Percentiles rank a stretch among this genome's conserved stretches.
phyloP scores from a whole-genome alignment of 2,113 vertebrate genomes.

The Cyprinus carpio region DNA sequence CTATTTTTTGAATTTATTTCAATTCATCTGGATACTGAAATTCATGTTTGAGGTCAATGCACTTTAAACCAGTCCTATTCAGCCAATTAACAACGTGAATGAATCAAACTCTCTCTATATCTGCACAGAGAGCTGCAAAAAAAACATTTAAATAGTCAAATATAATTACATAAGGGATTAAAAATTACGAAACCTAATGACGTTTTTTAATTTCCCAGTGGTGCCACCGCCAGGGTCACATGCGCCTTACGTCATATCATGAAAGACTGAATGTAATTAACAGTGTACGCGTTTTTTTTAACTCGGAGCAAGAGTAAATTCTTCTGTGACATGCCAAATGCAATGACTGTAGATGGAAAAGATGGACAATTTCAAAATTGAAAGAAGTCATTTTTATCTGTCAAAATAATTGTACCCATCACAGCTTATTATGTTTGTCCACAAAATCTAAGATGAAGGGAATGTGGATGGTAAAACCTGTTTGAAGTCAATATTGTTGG shows the following conservation, averaged over 20 bases:
- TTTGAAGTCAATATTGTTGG: not conserved
- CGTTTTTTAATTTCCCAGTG: slow-evolving; percentile 39
- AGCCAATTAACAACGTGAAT: slow-evolving; percentile 23
- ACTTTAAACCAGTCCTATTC: slow-evolving; percentile 17
- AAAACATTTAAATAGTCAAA: slow-evolving; percentile 8
- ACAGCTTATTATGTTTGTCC: not conserved
- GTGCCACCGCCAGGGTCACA: slow-evolving; percentile 3
- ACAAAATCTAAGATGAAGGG: not conserved
- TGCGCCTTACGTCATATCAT: not conserved
- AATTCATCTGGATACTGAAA: no score
- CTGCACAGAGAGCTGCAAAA: not conserved
- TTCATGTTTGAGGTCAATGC: slow-evolving; percentile 16
- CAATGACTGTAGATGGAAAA: not conserved
- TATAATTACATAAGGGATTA: slow-evolving; percentile 35
- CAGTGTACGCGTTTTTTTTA: not conserved
- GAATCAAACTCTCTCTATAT: slow-evolving; percentile 20
- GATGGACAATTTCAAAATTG: not conserved
- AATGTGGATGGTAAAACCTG: not conserved
- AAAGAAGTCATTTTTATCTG: not conserved
- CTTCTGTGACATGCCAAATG: not conserved
- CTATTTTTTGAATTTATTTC: not conserved
- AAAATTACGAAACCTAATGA: slow-evolving; percentile 26
- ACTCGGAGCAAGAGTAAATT: not conserved
- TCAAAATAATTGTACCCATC: not conserved
- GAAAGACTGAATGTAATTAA: slow-evolving; percentile 6